Base-by-base conservation (phyloP, 2,888 invertebrate species). In the Uropetala carovei region DNA sequence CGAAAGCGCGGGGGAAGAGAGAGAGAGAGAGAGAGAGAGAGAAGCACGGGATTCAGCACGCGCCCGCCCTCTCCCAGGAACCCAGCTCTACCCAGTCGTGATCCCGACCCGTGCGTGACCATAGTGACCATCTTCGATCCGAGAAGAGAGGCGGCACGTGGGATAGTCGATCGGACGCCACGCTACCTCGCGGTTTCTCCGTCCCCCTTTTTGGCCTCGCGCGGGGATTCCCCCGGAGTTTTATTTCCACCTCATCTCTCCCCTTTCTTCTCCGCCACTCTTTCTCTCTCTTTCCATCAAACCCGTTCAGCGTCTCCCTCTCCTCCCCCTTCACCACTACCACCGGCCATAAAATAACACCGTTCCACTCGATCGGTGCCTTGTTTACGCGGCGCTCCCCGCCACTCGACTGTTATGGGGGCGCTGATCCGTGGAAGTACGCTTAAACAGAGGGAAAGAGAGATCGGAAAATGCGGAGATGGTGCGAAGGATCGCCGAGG, bases 331-430 rank as follows among this genome's bases (percentile, higher is more conserved):
- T 22, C n/a, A 3, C 13, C 75, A 27, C 22, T 27, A 27, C 75
- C 75, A 75, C 13, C 75, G 75, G 75, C 75, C 75, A 75, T 75
- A 75, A 75, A 75, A 75, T 75, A 75, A 75, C 75, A 75, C 75
- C 75, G 68, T 68, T 68, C 68, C 68, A 68, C 68, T 68, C 68
- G 75, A 75, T 75, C 75, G 75, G 75, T 27, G 75, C 75, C 75
- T 75, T 75, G 75, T 75, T 75, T 75, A 75, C 75, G 75, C 27
- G 27, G 75, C 27, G 75, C 68, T 22, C 68, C n/a, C n/a, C 64
- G 64, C 75, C 75, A 75, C 75, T 75, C 75, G 75, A 75, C 75
- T 75, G 75, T 27, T 27, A 75, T 75, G 75, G 75, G 27, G 75
- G 75, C 75, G 75, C 75, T 75, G 75, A 75, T 75, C 75, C 75